Evolutionary conservation across 53 echinoderm and acorn worm genomes (phyloP), one percentile per base, ranked within the genome.

Genomic region (Echinarachnius parma): DNA sequence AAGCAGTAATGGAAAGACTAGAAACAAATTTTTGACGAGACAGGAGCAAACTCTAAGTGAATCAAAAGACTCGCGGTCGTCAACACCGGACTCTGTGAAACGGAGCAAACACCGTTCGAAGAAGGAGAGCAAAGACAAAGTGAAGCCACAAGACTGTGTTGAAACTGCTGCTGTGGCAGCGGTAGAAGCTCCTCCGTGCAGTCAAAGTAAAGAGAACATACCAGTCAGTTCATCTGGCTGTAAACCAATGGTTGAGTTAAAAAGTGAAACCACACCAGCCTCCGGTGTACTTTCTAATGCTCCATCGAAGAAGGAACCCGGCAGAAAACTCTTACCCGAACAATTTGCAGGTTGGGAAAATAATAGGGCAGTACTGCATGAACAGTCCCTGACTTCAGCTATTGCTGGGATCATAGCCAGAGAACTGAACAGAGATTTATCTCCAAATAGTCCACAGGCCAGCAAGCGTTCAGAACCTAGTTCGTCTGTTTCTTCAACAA

Each of bases 391-490:
- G 28, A 83, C 77, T 1, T 64, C 66, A 13, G 83, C 83, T 21
- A 83, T 83, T 30, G 83, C 83, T 28, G 83, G 83, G 1, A 83
- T 83, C 48, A 83, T 83, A 28, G 83, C 83, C 9, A 28, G 83
- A 53, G 83, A 83, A 49, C 50, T 83, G 34, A 83, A 62, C 28
- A 83, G 61, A 83, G 83, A 77, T 50, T 48, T 39, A 16, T 21
- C 74, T 10, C 22, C 29, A 32, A 16, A 14, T 26, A 19, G 56
- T 4, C 42, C 74, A 34, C 35, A 25, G 7, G 57, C 27, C 9
- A 4, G 42, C 20, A 56, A 46, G 37, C 54, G 56, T 34, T 22
- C 74, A 9, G 74, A 72, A 25, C 74, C 28, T 0, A 72, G 20
- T 36, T 26, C n/a, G n/a, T n/a, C 42, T 28, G 50, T 68, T 20